A percentile compares a stretch with the other conserved stretches of the same genome.
phyloP scores from a whole-genome alignment of 2,113 vertebrate species.

The Rhadina sibilatrix region DNA sequence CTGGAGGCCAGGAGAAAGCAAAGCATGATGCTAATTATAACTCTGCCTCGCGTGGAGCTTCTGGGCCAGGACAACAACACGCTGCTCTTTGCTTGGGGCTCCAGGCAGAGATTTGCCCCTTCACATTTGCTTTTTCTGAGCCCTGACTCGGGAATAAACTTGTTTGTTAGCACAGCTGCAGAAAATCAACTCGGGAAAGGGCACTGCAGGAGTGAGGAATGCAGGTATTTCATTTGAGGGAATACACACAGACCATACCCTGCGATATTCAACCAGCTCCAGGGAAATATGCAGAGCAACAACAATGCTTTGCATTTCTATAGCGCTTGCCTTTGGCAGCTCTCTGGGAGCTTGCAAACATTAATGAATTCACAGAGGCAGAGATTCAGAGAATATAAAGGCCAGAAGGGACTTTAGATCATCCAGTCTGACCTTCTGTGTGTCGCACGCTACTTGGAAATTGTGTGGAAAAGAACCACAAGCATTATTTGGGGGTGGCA shows the following conservation, averaged over 20 bases:
- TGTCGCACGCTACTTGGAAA: conserved; percentile 11
- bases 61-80: background rate
- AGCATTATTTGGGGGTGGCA: conserved; percentile 50
- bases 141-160: background rate
- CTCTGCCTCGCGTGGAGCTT: background rate
- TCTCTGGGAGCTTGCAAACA: conserved; percentile 55
- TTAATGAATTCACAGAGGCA: conserved; percentile 64
- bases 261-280: background rate
- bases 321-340: conserved; percentile 51
- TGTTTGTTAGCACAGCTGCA: conserved; percentile 28
- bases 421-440: conserved; percentile 50
- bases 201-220: background rate
- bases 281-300: conserved; percentile 38
- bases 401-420: conserved; percentile 66
- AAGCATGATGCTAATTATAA: background rate
- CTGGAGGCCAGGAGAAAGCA: background rate
- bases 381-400: conserved; percentile 52
- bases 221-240: conserved; percentile 24
- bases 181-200: background rate
- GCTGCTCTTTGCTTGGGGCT: background rate
- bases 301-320: conserved; percentile 58
- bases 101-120: background rate
- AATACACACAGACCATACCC: background rate
- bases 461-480: conserved; percentile 29
- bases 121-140: background rate